Percentiles rank a stretch among this genome's conserved stretches.
These are phyloP conservation scores for Stenodema calcarata DNA, from an alignment of 2,888 invertebrate species.

Conservation along the genomic window DNA sequence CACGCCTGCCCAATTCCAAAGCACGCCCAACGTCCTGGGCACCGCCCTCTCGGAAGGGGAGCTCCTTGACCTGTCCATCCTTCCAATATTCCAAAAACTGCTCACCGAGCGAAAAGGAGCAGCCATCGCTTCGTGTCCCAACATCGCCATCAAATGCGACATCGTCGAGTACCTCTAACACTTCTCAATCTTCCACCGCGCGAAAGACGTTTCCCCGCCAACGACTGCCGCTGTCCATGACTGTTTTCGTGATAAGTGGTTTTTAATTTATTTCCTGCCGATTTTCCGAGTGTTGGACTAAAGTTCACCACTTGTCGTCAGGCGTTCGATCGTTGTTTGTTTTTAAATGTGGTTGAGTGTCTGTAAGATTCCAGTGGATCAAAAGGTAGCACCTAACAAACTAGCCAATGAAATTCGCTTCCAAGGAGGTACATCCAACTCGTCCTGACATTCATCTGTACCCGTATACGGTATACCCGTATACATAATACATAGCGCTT, in stretches of 20 bases:
- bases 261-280: neutral
- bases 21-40: conserved; percentile 67
- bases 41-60: conserved; percentile 83
- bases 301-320: neutral
- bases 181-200: conserved; percentile 24
- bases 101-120: conserved; percentile 81
- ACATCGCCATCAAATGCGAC: conserved; percentile 94
- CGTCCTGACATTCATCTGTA: too few species aligned
- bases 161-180: conserved; percentile 89
- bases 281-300: neutral
- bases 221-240: conserved; percentile 39
- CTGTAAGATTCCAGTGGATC: neutral
- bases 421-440: neutral
- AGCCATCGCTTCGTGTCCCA: conserved; percentile 87
- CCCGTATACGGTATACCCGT: too few species aligned
- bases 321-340: neutral
- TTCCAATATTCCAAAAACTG: conserved; percentile 92
- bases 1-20: conserved; percentile 66
- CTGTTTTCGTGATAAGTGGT: conserved; percentile 33
- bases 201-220: conserved; percentile 6
- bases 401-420: neutral
- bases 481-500: too few species aligned
- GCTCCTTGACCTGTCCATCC: conserved; percentile 81
- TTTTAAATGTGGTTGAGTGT: neutral
- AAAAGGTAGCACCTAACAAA: neutral